Base-by-base conservation (phyloP, 2,888 invertebrate genomes). In the Agrilus biguttatus region DNA sequence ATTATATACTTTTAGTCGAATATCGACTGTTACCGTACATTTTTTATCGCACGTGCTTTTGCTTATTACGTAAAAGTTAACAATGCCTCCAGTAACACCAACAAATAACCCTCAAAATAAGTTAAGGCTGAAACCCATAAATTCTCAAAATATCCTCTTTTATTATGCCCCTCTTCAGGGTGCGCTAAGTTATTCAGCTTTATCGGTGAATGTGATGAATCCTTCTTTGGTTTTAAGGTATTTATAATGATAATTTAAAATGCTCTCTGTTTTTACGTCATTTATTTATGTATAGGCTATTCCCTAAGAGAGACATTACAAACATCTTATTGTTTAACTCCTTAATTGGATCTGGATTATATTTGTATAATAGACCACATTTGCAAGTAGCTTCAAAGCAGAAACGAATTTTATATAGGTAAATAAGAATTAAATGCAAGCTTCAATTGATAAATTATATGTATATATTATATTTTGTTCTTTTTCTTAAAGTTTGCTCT, bases 181-280 rank as follows among this genome's bases (percentile, higher is more conserved):
- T 38, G 72, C 80, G 40, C 71, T 74, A 47, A 82, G 83, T 62
- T 88, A 88, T 65, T 79, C 81, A 55, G 79, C 83, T 34, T 72
- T 88, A 41, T 83, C 87, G 38, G 71, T 88, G 39, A 84, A 84
- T 68, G 83, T 88, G 41, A 86, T 88, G 83, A 86, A 88, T 60
- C 88, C 88, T 4, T 74, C 77, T 50, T 66, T 87, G 52, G 73
- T 84, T 55, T 72, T 81, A 54, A 82, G 82, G 82, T 80, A 67
- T 28, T 28, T 10, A 28, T 28, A 61, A 14, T 36, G 33, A n/a
- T 45, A 12, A 3, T 39, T 21, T n/a, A 17, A 3, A 8, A 36
- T 17, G 35, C 28, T 14, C 14, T 14, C 6, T 12, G 33, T 8
- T 33, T 17, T 33, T 14, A 8, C 33, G 6, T 8, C 21, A n/a